These are phyloP conservation scores for Telmatochromis sp. DNA, from an alignment of 2,113 vertebrate genomes.

Conservation along the genomic window DNA sequence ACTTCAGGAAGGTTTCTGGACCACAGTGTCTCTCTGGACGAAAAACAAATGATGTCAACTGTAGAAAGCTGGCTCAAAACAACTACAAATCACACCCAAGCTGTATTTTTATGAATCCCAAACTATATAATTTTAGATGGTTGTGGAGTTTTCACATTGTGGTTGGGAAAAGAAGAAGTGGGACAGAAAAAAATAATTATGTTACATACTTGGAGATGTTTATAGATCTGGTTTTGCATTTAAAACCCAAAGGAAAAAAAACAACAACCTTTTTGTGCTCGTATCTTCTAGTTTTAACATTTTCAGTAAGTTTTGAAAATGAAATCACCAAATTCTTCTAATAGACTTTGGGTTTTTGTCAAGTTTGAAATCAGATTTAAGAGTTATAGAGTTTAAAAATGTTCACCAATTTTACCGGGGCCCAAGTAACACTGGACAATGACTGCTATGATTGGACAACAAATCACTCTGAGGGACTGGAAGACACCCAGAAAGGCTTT, in stretches of 20 bases:
- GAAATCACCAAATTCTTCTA: background rate
- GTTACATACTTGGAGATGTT: conserved; percentile 6
- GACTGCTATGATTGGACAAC: background rate
- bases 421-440: background rate
- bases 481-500: background rate
- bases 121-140: background rate
- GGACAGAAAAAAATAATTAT: rapidly evolving
- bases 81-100: background rate
- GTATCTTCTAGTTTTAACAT: background rate
- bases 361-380: background rate
- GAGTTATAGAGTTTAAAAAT: background rate
- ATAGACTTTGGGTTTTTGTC: background rate
- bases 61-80: background rate
- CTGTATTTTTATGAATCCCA: background rate
- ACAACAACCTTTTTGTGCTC: background rate
- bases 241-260: conserved; percentile 14
- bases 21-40: background rate
- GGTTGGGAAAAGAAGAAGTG: background rate
- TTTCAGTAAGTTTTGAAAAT: background rate
- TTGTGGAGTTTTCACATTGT: background rate
- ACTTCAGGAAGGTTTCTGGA: background rate
- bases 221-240: conserved; percentile 4
- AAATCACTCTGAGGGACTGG: background rate
- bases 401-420: rapidly evolving
- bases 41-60: background rate